Evolutionary conservation across 2,113 vertebrate genomes (phyloP).

Genomic region (Oriolus oriolus): DNA sequence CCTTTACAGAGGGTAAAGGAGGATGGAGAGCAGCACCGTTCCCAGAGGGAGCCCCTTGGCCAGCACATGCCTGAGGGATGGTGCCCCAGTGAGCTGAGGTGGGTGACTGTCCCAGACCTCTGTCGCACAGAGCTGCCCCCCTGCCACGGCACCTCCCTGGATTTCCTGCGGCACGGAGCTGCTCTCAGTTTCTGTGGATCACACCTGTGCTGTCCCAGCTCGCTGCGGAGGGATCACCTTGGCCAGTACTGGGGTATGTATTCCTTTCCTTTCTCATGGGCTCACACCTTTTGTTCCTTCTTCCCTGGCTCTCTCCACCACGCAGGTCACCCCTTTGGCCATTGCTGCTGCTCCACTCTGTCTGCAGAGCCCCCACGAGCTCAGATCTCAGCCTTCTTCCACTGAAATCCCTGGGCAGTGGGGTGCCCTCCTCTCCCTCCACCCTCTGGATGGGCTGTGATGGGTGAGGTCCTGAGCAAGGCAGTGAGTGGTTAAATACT

Average conservation of each 20-base stretch:
- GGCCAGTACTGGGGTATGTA: neutral
- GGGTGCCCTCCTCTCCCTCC: neutral
- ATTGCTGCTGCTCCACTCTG: rapidly evolving
- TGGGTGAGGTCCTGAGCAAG: neutral
- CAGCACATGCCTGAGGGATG: rapidly evolving
- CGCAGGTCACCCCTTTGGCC: neutral
- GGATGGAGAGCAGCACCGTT: neutral
- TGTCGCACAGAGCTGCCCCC: neutral
- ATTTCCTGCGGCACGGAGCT: rapidly evolving
- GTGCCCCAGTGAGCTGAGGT: neutral
- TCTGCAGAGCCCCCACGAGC: neutral
- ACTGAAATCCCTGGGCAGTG: neutral
- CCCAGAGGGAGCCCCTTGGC: rapidly evolving
- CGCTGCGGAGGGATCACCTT: rapidly evolving
- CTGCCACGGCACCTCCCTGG: rapidly evolving
- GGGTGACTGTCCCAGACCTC: neutral
- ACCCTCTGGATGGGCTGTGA: neutral
- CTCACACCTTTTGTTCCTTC: neutral
- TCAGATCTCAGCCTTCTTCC: neutral
- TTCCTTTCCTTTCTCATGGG: neutral
- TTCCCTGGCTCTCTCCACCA: neutral
- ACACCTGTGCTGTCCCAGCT: neutral
- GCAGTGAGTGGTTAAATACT: neutral
- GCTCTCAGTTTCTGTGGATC: neutral
- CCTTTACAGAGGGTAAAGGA: neutral